phyloP scores from a whole-genome alignment of 2,797 vertebrate species.

The Malacoraja senta region DNA sequence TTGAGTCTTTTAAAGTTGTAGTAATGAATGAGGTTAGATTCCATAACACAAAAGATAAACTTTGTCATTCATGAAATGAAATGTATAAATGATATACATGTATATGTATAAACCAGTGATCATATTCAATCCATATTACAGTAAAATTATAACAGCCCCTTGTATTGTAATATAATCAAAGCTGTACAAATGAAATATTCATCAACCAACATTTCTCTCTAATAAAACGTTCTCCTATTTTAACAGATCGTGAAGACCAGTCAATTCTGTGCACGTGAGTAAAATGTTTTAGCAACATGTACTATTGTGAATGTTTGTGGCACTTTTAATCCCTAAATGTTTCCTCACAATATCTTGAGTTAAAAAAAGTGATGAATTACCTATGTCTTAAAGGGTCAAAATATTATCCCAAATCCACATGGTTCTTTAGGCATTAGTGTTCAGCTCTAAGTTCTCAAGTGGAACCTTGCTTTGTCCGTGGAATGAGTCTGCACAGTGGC shows the following conservation, averaged over 20 bases:
- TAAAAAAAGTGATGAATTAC: neutral
- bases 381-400: neutral
- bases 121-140: neutral
- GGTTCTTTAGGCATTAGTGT: neutral
- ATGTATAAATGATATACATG: too few relatives aligned
- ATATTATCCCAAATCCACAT: neutral
- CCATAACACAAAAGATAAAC: neutral
- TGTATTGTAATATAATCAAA: neutral
- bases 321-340: neutral
- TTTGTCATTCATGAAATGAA: neutral
- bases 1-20: too few relatives aligned
- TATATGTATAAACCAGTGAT: neutral
- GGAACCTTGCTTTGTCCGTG: neutral
- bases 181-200: neutral
- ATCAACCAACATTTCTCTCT: neutral
- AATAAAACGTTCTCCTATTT: constrained; percentile 38
- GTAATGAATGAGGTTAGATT: neutral
- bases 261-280: constrained; percentile 96
- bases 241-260: constrained; percentile 86
- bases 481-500: neutral
- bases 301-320: neutral
- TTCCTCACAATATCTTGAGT: neutral
- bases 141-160: neutral
- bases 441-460: neutral
- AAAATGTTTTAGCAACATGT: neutral